phyloP scores from a whole-genome alignment of 2,113 vertebrate genomes.

The Verasper variegatus region DNA sequence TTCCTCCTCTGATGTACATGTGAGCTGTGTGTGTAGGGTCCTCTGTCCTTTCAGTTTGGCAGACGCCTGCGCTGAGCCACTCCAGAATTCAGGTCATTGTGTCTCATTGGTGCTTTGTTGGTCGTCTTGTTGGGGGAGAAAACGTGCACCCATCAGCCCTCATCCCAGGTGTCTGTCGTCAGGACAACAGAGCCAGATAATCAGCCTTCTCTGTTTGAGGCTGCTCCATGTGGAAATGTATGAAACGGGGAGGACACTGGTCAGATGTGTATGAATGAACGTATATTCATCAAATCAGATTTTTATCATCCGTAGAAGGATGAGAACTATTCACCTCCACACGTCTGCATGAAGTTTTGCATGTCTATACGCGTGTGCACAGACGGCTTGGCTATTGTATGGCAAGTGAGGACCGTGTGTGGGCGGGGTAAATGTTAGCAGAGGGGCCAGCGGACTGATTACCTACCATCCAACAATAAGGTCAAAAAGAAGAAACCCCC shows the following conservation, averaged over 20 bases:
- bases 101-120: constrained; percentile 31
- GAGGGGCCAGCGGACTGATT: constrained; percentile 36
- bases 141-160: constrained; percentile 27
- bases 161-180: constrained; percentile 63
- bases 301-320: not conserved
- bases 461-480: constrained; percentile 55
- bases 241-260: not conserved
- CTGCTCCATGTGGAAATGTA: constrained; percentile 17
- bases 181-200: constrained; percentile 55
- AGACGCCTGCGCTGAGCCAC: constrained; percentile 7
- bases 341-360: constrained; percentile 7
- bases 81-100: constrained; percentile 41
- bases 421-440: constrained; percentile 10
- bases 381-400: constrained; percentile 51
- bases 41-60: constrained; percentile 17
- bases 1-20: not conserved
- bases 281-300: not conserved
- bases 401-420: constrained; percentile 15
- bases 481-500: constrained; percentile 24
- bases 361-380: constrained; percentile 45
- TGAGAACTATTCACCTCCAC: not conserved
- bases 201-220: constrained; percentile 43
- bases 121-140: constrained; percentile 45
- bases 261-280: not conserved
- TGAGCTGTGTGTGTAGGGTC: not conserved